phyloP scores from a whole-genome alignment of 2,113 vertebrate genomes.

The Athene cunicularia region DNA sequence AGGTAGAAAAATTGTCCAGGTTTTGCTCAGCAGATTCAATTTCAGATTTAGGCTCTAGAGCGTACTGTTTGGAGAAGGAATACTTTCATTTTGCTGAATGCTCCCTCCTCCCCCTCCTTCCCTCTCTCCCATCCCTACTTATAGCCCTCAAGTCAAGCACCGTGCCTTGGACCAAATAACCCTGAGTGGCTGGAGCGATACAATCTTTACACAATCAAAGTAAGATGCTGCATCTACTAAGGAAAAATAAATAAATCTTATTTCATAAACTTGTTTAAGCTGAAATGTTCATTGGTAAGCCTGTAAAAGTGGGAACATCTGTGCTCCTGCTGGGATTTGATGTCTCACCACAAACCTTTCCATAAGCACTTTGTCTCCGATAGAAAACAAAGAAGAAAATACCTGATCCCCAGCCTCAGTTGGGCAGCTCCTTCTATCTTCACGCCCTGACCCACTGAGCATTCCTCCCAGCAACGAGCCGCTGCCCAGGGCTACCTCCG shows the following conservation, averaged over 20 bases:
- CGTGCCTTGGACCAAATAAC: constrained; percentile 38
- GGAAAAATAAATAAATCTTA: constrained; percentile 15
- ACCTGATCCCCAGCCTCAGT: constrained; percentile 84
- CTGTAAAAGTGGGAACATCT: constrained; percentile 73
- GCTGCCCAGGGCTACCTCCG: constrained; percentile 88
- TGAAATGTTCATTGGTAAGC: constrained; percentile 66
- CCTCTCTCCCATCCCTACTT: constrained; percentile 8
- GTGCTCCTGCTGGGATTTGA: constrained; percentile 71
- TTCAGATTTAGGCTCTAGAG: constrained; percentile 55
- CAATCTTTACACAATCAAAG: constrained; percentile 51
- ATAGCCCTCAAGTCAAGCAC: constrained; percentile 32
- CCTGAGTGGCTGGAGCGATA: constrained; percentile 38
- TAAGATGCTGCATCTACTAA: constrained; percentile 25
- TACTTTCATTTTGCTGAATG: constrained; percentile 31
- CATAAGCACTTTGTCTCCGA: constrained; percentile 77
- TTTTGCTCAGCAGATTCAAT: constrained; percentile 72
- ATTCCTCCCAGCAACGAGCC: constrained; percentile 83
- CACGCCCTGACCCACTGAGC: constrained; percentile 77
- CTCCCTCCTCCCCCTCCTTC: constrained; percentile 32
- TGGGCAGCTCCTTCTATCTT: constrained; percentile 72
- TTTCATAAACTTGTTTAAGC: constrained; percentile 69
- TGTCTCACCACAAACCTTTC: constrained; percentile 82
- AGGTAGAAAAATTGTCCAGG: constrained; percentile 75
- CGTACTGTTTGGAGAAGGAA: constrained; percentile 52
- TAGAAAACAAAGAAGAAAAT: constrained; percentile 79